Percentiles rank a stretch among this genome's conserved stretches.
These are phyloP conservation scores for Laticauda laticaudata DNA, from an alignment of 2,113 vertebrate genomes.

Conservation along the genomic window DNA sequence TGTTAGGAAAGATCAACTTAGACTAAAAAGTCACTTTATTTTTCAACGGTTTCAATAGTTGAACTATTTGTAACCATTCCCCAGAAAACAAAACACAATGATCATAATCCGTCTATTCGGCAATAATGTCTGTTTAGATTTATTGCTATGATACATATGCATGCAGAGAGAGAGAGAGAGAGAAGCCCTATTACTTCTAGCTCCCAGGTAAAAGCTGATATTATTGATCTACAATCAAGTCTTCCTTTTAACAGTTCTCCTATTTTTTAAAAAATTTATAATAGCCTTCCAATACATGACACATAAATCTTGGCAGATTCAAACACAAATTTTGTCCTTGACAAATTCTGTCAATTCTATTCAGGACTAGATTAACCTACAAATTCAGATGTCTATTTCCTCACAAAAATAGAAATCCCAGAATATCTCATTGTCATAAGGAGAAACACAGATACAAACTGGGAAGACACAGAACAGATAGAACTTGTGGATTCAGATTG, in stretches of 20 bases:
- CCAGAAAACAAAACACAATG: neutral
- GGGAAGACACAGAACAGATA: too few species aligned
- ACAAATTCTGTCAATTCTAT: neutral
- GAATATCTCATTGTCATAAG: neutral
- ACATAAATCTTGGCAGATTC: neutral
- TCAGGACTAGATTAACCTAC: neutral
- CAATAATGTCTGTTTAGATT: neutral
- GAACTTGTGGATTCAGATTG: too few species aligned
- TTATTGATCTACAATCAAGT: neutral
- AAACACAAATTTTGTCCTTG: neutral
- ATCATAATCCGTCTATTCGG: neutral
- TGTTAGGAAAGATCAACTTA: neutral
- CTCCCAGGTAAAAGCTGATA: neutral
- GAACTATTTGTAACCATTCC: neutral
- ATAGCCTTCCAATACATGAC: neutral
- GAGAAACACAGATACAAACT: neutral
- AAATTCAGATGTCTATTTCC: neutral
- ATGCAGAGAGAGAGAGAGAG: too few species aligned
- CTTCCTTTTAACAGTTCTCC: neutral
- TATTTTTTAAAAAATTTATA: neutral
- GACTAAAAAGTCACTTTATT: neutral
- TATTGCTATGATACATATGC: neutral
- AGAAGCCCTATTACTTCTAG: neutral
- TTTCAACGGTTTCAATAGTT: neutral
- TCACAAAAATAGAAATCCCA: neutral